Evolutionary conservation across 1,140 invertebrate genomes (phyloP).

Genomic region (Drosophila bocki): DNA sequence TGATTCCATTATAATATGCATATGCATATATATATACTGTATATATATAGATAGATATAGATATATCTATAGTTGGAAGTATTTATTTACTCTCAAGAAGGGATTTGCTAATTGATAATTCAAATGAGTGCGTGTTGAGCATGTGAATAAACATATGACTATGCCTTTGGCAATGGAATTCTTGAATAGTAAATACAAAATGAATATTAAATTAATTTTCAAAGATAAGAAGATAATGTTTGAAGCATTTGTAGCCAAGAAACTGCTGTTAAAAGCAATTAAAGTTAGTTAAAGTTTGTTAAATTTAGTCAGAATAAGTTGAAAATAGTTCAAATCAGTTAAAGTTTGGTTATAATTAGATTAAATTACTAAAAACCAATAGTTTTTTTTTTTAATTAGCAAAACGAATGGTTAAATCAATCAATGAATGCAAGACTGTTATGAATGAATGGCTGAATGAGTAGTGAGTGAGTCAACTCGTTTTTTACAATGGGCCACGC

Average conservation of each 20-base stretch:
- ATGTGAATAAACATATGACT: constrained; percentile 5
- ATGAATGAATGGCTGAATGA: constrained; percentile 17
- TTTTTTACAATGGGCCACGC: constrained; percentile 2
- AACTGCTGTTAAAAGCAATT: not conserved
- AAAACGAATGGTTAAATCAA: constrained; percentile 25
- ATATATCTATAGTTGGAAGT: constrained; percentile 5
- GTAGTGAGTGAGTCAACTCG: constrained; percentile 17
- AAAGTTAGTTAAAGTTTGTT: not conserved
- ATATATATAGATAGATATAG: constrained; percentile 4
- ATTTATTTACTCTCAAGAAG: constrained; percentile 23
- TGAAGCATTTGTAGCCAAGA: not conserved
- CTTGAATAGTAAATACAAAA: constrained; percentile 12
- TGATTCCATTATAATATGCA: constrained; percentile 33
- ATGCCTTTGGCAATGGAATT: constrained; percentile 2
- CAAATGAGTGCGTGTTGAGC: constrained; percentile 22
- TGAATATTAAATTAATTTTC: not conserved
- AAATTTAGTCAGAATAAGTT: not conserved
- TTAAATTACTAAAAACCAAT: not conserved
- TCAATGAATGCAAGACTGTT: constrained; percentile 14
- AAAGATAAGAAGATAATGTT: not conserved
- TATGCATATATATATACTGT: not conserved
- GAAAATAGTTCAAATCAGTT: not conserved
- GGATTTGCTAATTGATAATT: constrained; percentile 58
- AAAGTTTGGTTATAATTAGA: not conserved
- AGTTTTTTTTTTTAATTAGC: not conserved